Evolutionary conservation across 2,113 vertebrate species (phyloP), one percentile per base, ranked within the genome.

Genomic region (Pitta sordida): DNA sequence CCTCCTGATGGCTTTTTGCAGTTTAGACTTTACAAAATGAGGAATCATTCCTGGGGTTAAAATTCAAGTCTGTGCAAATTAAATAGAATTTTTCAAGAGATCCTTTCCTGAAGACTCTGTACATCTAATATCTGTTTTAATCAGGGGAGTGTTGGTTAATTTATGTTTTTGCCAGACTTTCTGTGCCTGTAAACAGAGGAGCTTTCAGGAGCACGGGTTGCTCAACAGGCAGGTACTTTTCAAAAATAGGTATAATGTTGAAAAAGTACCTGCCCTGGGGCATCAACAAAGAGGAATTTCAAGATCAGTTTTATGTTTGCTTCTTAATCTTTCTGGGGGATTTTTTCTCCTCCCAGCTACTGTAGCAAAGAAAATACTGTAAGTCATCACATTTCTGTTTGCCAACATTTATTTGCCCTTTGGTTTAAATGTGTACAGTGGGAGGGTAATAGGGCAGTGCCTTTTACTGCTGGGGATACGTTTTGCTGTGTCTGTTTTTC

Each of bases 251-350:
- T 88, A 60, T 96, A 95, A 92, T 90, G 86, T 87, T 92, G 94
- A 92, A 97, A 96, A 97, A 94, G 85, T 93, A 85, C 60, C 68
- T 96, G 96, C 95, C 98, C 97, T 82, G 82, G 92, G 83, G 95
- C 97, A 93, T 44, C 67, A 97, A 97, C 97, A 97, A 97, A 97
- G 95, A 97, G 91, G 94, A 97, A 97, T 97, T 97, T 98, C 94
- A 96, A 97, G 96, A 95, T 86, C 96, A 96, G 94, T 97, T 97
- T 97, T 97, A 95, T 97, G 96, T 97, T 97, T 96, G 91, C 95
- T 95, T 92, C 97, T 96, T 97, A 97, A 97, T 97, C 96, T 97
- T 97, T 96, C 95, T 67, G 48, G 51, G 82, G 84, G 94, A 94
- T 69, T 95, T 94, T 91, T 96, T 90, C 87, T 95, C 94, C 96